phyloP scores from a whole-genome alignment of 2,113 vertebrate genomes.

The Hiodon alosoides region DNA sequence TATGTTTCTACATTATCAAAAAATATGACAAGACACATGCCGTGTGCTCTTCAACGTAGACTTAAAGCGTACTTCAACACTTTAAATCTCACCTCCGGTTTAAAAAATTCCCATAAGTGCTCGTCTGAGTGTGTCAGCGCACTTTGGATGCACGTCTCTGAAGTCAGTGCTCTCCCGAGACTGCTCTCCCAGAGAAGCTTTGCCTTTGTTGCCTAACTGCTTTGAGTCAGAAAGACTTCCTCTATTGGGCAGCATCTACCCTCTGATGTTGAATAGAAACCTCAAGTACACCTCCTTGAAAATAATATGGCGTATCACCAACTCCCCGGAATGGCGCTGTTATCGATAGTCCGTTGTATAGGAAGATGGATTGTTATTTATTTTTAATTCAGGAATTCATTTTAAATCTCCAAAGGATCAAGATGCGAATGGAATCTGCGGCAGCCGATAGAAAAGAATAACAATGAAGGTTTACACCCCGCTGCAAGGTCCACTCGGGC shows the following conservation, averaged over 20 bases:
- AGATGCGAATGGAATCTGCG: not conserved
- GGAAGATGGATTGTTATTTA: not conserved
- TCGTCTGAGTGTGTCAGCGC: not conserved
- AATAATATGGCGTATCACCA: not conserved
- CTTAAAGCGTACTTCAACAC: not conserved
- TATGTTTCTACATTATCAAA: not conserved
- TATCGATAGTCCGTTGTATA: not conserved
- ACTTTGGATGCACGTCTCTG: not conserved
- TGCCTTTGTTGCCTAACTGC: conserved; percentile 5
- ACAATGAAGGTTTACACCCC: not conserved
- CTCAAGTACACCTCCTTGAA: not conserved
- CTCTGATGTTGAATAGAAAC: not conserved
- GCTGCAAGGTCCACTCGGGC: conserved; percentile 2
- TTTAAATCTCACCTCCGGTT: not conserved
- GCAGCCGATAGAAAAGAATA: not conserved
- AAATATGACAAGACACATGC: not conserved
- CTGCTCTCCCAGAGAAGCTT: not conserved
- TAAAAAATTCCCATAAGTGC: not conserved
- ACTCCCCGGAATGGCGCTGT: not conserved
- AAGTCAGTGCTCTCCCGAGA: not conserved
- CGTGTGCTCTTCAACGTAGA: not conserved
- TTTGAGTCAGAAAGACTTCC: conserved; percentile 3
- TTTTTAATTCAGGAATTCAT: not conserved
- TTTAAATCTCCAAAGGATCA: not conserved
- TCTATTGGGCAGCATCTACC: conserved; percentile 3